phyloP scores from a whole-genome alignment of 2,797 vertebrate genomes.

The Orestias chungarensis region DNA sequence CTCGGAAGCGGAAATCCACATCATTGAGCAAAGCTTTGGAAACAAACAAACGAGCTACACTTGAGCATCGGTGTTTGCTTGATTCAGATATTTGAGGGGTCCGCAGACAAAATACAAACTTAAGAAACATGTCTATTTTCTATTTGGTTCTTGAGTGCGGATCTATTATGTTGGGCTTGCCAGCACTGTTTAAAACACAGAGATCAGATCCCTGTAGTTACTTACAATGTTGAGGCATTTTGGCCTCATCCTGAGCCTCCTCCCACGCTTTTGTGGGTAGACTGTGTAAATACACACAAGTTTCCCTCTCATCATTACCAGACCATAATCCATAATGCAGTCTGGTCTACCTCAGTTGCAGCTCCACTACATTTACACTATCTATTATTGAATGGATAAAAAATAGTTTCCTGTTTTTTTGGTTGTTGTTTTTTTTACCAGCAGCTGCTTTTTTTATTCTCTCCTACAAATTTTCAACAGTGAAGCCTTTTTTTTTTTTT shows the following conservation, averaged over 20 bases:
- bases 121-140: slow-evolving; percentile 10
- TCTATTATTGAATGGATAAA: slow-evolving; percentile 69
- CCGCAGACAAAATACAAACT: neutral
- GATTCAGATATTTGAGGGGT: neutral
- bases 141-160: slow-evolving; percentile 16
- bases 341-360: slow-evolving; percentile 53
- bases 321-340: slow-evolving; percentile 71
- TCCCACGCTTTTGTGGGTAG: slow-evolving; percentile 63
- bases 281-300: slow-evolving; percentile 68
- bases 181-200: slow-evolving; percentile 38
- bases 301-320: slow-evolving; percentile 60
- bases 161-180: slow-evolving; percentile 36
- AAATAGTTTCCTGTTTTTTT: slow-evolving; percentile 52
- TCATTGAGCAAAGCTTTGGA: neutral
- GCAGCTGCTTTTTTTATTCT: slow-evolving; percentile 27
- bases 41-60: neutral
- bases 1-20: neutral
- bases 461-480: slow-evolving; percentile 37
- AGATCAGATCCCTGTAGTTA: slow-evolving; percentile 51
- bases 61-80: neutral
- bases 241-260: slow-evolving; percentile 61
- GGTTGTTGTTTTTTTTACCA: too few relatives aligned
- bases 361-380: slow-evolving; percentile 57
- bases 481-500: slow-evolving; percentile 29
- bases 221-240: slow-evolving; percentile 50